Percentiles rank a stretch among this genome's conserved stretches.
Conservation (phyloP, 2,113 vertebrate genomes). For the Echinops telfairi region DNA sequence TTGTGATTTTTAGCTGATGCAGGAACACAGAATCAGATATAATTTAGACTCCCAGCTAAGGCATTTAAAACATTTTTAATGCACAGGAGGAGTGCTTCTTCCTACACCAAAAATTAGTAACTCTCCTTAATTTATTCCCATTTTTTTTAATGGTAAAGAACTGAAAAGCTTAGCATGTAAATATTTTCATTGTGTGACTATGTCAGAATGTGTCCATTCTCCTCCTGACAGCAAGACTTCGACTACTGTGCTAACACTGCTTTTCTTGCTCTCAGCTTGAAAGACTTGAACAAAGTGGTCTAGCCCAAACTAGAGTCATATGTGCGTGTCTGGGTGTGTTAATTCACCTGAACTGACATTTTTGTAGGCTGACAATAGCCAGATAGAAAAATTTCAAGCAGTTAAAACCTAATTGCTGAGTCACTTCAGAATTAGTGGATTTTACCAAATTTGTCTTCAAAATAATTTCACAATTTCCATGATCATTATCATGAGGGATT, state of each 20-base stretch:
- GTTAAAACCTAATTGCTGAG: neutral
- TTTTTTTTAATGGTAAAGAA: neutral
- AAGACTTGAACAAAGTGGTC: neutral
- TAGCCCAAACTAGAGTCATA: neutral
- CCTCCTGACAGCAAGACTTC: neutral
- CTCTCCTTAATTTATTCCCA: neutral
- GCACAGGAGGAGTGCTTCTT: neutral
- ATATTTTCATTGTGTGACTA: constrained; percentile 21
- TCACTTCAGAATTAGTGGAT: constrained; percentile 15
- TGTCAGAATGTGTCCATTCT: neutral
- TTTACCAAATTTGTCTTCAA: constrained; percentile 19
- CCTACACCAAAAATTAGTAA: neutral
- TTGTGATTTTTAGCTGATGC: constrained; percentile 13
- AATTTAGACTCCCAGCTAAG: constrained; percentile 62
- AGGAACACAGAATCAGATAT: constrained; percentile 60
- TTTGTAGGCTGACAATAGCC: neutral
- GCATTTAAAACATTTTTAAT: neutral
- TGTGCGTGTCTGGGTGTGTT: neutral
- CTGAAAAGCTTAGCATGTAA: neutral
- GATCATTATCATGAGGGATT: neutral
- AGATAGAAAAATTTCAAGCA: neutral
- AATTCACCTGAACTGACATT: neutral
- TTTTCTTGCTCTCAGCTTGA: neutral
- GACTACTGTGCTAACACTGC: neutral
- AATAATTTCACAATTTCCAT: neutral